Conservation (phyloP, 2,888 invertebrate genomes). For the Papilio elwesi region DNA sequence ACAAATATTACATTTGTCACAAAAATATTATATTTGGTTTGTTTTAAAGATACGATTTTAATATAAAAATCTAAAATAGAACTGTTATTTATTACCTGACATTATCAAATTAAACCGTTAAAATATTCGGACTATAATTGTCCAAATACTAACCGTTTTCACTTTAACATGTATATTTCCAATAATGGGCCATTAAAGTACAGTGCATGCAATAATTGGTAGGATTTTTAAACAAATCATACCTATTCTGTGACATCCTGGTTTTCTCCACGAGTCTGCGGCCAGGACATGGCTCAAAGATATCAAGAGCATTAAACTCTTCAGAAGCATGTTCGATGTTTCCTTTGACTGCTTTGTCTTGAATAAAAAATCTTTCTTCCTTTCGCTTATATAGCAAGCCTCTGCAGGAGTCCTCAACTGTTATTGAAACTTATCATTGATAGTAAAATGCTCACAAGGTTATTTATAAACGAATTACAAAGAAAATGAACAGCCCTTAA, state of each 20-base stretch:
- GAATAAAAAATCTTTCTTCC: conserved; percentile 35
- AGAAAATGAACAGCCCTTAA: neutral
- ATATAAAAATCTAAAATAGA: no score
- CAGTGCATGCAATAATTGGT: neutral
- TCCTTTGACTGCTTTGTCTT: conserved; percentile 11
- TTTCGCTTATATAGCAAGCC: conserved; percentile 49
- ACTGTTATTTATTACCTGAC: no score
- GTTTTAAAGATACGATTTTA: no score
- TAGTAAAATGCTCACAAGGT: neutral
- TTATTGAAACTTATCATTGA: neutral
- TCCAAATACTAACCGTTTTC: neutral
- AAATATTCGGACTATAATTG: neutral
- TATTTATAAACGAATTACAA: no score
- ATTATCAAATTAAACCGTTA: no score
- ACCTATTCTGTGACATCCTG: conserved; percentile 93
- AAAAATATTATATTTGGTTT: no score
- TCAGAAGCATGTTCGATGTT: conserved; percentile 62
- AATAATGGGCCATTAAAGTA: neutral
- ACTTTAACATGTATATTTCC: neutral
- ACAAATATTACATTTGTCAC: no score
- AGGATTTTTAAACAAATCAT: conserved; percentile 52
- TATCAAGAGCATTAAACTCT: conserved; percentile 61
- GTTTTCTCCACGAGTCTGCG: conserved; percentile 86
- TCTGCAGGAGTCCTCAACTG: conserved; percentile 49
- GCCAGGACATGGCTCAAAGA: conserved; percentile 71